phyloP scores from a whole-genome alignment of 2,888 invertebrate genomes.

The Rotaria sp. region DNA sequence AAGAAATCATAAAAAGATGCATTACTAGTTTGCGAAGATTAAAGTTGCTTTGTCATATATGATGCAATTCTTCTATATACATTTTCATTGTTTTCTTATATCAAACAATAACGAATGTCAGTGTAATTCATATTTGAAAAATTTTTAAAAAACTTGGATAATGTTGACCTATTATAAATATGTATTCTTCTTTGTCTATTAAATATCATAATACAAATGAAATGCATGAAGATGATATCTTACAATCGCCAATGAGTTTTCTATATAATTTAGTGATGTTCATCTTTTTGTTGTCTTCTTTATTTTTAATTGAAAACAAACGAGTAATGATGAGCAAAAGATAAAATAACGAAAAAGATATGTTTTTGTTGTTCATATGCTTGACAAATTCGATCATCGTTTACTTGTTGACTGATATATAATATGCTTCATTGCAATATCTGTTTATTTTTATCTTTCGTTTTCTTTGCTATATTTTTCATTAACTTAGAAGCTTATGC shows the following conservation, averaged over 20 bases:
- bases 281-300: neutral
- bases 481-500: neutral
- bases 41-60: slow-evolving; percentile 48
- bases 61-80: neutral
- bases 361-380: neutral
- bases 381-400: neutral
- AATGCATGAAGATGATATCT: neutral
- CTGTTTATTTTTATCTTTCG: neutral
- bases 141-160: neutral
- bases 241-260: neutral
- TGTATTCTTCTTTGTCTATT: neutral
- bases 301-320: neutral
- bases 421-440: neutral
- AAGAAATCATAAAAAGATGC: slow-evolving; percentile 83
- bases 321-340: neutral
- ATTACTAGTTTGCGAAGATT: slow-evolving; percentile 95
- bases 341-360: neutral
- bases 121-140: neutral
- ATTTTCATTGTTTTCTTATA: neutral
- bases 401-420: neutral
- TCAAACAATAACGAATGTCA: neutral
- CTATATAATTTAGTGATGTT: neutral
- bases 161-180: too few species aligned
- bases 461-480: neutral
- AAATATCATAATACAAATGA: neutral